These are phyloP conservation scores for Tetramorium alpestre DNA, from an alignment of 1,140 invertebrate genomes.

Conservation along the genomic window DNA sequence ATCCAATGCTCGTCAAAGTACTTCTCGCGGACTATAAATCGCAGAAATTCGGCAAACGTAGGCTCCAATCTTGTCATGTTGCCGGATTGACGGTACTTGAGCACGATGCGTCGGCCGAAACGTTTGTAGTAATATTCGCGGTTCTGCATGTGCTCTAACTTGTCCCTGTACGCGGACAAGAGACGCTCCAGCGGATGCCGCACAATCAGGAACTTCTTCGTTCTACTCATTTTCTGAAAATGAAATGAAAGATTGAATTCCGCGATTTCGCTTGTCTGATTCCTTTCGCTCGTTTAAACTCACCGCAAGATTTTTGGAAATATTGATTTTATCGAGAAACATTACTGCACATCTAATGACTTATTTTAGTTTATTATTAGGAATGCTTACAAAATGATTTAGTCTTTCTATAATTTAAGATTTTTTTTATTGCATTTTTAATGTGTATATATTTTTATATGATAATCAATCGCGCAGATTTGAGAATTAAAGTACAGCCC, in stretches of 20 bases:
- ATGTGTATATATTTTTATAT: background rate
- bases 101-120: conserved; percentile 80
- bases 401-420: background rate
- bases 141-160: conserved; percentile 85
- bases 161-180: conserved; percentile 89
- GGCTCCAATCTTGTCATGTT: conserved; percentile 83
- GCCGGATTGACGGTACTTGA: conserved; percentile 82
- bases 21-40: conserved; percentile 85
- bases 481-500: background rate
- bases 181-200: conserved; percentile 89
- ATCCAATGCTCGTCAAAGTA: conserved; percentile 86
- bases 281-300: background rate
- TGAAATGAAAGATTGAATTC: background rate
- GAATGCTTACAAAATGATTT: background rate
- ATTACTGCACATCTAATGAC: background rate
- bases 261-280: background rate
- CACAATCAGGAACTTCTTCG: conserved; percentile 84
- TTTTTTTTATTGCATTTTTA: background rate
- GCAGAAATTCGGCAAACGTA: conserved; percentile 90
- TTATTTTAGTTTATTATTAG: background rate
- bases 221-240: conserved; percentile 73
- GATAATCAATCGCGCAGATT: background rate
- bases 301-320: background rate
- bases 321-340: too few species aligned
- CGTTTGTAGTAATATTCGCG: conserved; percentile 83